Evolutionary conservation across 2,888 invertebrate species (phyloP).

Genomic region (Adelognathus sp.): DNA sequence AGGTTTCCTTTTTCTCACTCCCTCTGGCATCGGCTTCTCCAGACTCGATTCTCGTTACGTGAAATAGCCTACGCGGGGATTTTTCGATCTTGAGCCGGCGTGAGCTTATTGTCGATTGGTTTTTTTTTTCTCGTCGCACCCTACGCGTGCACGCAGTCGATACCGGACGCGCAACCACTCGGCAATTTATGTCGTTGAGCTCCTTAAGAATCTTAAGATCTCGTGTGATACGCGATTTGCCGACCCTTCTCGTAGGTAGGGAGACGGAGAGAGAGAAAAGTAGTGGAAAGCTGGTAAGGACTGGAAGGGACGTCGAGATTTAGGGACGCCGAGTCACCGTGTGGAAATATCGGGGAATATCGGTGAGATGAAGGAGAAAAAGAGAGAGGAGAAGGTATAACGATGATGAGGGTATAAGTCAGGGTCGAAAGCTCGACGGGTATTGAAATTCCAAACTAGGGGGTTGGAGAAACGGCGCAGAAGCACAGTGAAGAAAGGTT

Average conservation of each 20-base stretch:
- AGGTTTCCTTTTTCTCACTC: too few relatives aligned
- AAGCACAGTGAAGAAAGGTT: constrained; percentile 13
- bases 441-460: constrained; percentile 67
- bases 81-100: neutral
- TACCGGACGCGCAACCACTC: constrained; percentile 16
- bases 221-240: constrained; percentile 35
- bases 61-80: too few relatives aligned
- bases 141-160: neutral
- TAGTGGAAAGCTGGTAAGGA: constrained; percentile 23
- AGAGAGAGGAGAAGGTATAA: constrained; percentile 42
- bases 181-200: constrained; percentile 38
- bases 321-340: constrained; percentile 45
- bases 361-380: constrained; percentile 27
- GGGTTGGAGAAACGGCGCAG: neutral
- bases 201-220: constrained; percentile 29
- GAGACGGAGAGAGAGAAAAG: constrained; percentile 6
- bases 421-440: constrained; percentile 64
- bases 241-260: constrained; percentile 11
- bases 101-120: constrained; percentile 10
- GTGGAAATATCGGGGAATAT: constrained; percentile 31
- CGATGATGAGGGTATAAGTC: constrained; percentile 61
- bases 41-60: constrained; percentile 10
- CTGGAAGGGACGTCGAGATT: constrained; percentile 53
- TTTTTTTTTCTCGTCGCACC: neutral
- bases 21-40: too few relatives aligned